Base-by-base conservation (phyloP, 1,140 invertebrate genomes). In the Ceratina japonica region DNA sequence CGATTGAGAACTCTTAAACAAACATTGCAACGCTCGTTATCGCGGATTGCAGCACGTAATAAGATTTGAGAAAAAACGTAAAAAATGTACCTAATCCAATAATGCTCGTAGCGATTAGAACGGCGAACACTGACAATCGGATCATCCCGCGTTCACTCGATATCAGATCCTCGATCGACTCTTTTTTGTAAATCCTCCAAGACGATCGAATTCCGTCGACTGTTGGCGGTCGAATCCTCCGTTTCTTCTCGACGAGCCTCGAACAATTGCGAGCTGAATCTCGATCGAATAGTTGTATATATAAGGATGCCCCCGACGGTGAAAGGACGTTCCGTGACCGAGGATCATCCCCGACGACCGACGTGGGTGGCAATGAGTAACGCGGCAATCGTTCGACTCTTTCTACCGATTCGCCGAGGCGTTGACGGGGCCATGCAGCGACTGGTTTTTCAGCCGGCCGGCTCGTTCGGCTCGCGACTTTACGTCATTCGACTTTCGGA, bases 301-400 rank as follows among this genome's bases (percentile, higher is more conserved):
- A 80, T 81, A 83, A 84, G 82, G 82, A 81, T 84, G 78, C 62
- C 70, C 75, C 82, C 73, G 49, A 13, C 79, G n/a, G 83, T 85
- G 83, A 85, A 85, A 84, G 82, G 83, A 75, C 16, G 3, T 22
- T 3, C 56, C 51, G 56, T 10, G 16, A 44, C 63, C 24, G 56
- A 79, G 61, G n/a, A 61, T 69, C 68, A 81, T 84, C 78, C 27
- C 66, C 68, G 65, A 18, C 51, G 62, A 51, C 1, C 27, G 27
- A 70, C 20, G 70, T 79, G 69, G 56, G 44, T 65, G 80, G 75
- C 71, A 77, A 81, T 77, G 70, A 84, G 27, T 69, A 79, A 82
- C 75, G n/a, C 10, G 37, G 10, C 37, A 66, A 77, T 84, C 58
- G 51, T 71, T 76, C 44, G 49, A 58, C 52, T 83, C 69, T 80